A percentile compares a stretch with the other conserved stretches of the same genome.
phyloP scores from a whole-genome alignment of 2,113 vertebrate genomes.

The Pandion haliaetus region DNA sequence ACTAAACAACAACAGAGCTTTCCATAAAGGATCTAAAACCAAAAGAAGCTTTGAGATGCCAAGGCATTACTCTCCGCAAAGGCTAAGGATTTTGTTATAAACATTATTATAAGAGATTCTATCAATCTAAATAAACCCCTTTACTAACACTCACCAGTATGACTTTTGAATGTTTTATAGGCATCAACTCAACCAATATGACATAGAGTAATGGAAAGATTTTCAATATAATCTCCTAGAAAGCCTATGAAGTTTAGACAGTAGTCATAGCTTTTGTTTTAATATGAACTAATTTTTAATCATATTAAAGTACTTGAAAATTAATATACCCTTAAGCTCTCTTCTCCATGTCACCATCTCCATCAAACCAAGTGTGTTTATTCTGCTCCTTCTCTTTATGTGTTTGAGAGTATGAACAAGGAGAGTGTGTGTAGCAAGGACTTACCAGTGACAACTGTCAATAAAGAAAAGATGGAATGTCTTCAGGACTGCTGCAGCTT shows the following conservation, averaged over 20 bases:
- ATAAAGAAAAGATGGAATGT: neutral
- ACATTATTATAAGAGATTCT: neutral
- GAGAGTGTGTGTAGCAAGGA: neutral
- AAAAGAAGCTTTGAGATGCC: neutral
- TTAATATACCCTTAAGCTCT: neutral
- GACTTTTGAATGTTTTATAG: neutral
- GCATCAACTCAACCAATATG: neutral
- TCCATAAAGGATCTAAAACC: neutral
- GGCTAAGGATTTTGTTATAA: neutral
- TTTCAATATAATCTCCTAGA: neutral
- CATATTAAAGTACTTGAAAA: conserved; percentile 2
- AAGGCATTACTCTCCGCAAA: neutral
- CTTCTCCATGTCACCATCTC: neutral
- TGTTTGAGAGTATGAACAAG: neutral
- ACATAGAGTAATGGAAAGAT: neutral
- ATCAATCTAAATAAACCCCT: neutral
- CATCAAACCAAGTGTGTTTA: neutral
- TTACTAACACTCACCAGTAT: neutral
- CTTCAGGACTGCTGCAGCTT: neutral
- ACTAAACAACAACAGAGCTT: neutral
- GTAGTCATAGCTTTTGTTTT: neutral
- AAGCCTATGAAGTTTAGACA: neutral
- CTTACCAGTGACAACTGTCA: neutral
- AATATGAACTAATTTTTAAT: conserved; percentile 17
- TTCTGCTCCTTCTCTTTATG: neutral